Evolutionary conservation across 2,797 vertebrate genomes (phyloP).

Genomic region (Girardinus metallicus): DNA sequence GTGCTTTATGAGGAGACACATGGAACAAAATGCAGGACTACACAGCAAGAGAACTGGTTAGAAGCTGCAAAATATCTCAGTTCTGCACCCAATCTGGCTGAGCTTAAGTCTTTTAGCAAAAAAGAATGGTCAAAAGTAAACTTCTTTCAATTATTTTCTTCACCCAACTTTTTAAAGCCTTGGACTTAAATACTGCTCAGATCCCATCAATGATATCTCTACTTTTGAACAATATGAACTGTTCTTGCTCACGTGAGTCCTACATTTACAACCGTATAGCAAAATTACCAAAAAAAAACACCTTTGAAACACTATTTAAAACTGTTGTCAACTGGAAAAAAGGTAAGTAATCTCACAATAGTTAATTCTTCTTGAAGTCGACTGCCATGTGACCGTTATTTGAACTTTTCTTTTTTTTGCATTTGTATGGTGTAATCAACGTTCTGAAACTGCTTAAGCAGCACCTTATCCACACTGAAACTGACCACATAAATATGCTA

Average conservation of each 20-base stretch:
- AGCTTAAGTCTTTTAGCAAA: background rate
- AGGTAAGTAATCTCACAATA: background rate
- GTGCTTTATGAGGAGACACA: background rate
- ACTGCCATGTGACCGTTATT: conserved; percentile 10
- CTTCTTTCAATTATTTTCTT: background rate
- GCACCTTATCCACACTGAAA: conserved; percentile 7
- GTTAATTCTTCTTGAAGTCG: background rate
- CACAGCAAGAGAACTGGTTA: background rate
- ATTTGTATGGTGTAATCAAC: conserved; percentile 19
- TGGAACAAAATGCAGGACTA: background rate
- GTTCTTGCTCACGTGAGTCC: background rate
- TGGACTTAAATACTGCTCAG: background rate
- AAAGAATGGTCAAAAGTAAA: background rate
- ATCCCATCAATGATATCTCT: background rate
- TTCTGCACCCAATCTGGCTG: background rate
- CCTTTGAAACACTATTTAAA: background rate
- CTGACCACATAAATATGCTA: conserved; percentile 31
- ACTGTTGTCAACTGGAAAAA: background rate
- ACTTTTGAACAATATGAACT: background rate
- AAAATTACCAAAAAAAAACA: background rate
- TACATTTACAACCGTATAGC: background rate
- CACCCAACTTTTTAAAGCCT: background rate
- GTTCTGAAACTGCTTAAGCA: background rate
- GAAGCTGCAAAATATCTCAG: background rate
- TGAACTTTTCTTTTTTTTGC: conserved; percentile 37